Evolutionary conservation across 1,140 invertebrate genomes (phyloP).

Genomic region (Cherax destructor): DNA sequence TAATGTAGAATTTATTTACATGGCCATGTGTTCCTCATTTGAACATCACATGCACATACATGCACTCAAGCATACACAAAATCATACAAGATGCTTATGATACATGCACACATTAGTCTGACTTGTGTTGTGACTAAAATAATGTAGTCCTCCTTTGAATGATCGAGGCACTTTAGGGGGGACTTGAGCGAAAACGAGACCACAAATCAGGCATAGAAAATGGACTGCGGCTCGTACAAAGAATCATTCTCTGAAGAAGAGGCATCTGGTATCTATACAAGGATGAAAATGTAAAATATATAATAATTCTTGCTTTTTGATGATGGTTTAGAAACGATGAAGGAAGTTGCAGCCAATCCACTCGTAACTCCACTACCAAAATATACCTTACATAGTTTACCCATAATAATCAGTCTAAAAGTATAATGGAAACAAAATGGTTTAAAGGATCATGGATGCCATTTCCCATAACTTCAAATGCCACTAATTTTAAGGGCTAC

Average conservation of each 20-base stretch:
- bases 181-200: constrained; percentile 33
- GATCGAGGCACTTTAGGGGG: constrained; percentile 35
- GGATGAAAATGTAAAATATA: background rate
- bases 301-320: background rate
- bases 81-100: background rate
- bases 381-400: background rate
- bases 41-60: background rate
- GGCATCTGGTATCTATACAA: background rate
- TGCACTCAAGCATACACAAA: background rate
- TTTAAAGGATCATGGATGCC: background rate
- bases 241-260: constrained; percentile 9
- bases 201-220: background rate
- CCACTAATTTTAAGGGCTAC: background rate
- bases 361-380: background rate
- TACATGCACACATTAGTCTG: constrained; percentile 4
- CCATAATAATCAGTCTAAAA: background rate
- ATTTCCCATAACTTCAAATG: background rate
- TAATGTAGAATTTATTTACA: background rate
- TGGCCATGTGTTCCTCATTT: background rate
- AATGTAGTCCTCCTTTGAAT: constrained; percentile 32
- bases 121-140: background rate
- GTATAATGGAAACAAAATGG: background rate
- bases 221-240: constrained; percentile 12
- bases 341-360: background rate
- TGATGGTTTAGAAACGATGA: background rate